These are phyloP conservation scores for Aurelia coerulea DNA, from an alignment of 30 jellyfish, hydroid and myxozoan species.

Conservation along the genomic window DNA sequence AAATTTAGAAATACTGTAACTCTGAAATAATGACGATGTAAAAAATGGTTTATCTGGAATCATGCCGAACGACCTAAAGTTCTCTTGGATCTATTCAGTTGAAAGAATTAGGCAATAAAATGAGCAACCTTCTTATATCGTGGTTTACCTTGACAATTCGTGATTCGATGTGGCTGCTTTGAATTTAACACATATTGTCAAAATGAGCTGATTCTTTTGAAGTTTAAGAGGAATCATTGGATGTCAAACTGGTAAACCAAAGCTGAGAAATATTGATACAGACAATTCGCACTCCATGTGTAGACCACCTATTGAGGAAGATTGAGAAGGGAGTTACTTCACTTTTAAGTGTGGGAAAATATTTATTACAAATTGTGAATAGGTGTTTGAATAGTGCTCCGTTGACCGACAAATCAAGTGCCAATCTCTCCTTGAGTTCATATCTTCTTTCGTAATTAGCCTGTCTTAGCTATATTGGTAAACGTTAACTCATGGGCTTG, in stretches of 20 bases:
- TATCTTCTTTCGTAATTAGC: too few species aligned
- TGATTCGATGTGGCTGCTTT: conserved; percentile 1
- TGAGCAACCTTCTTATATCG: too few species aligned
- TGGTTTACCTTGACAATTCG: background rate
- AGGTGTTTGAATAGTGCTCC: conserved; percentile 1
- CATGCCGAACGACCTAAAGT: too few species aligned
- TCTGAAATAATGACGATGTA: too few species aligned
- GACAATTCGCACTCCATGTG: background rate
- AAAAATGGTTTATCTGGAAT: too few species aligned
- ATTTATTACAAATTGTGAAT: background rate
- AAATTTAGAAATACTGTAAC: too few species aligned
- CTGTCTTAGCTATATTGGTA: too few species aligned
- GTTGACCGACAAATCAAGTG: conserved; percentile 2
- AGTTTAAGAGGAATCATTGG: conserved; percentile 3
- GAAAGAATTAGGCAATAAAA: too few species aligned
- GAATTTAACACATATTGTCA: background rate
- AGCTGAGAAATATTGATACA: background rate
- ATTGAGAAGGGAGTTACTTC: background rate
- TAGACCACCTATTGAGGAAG: conserved; percentile 10
- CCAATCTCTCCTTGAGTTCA: too few species aligned
- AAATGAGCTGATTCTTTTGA: conserved; percentile 8
- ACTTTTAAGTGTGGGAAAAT: conserved; percentile 2
- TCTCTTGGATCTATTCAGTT: too few species aligned
- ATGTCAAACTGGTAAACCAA: background rate
- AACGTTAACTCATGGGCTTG: too few species aligned